Evolutionary conservation across 2,113 vertebrate genomes (phyloP).

Genomic region (Strix uralensis): DNA sequence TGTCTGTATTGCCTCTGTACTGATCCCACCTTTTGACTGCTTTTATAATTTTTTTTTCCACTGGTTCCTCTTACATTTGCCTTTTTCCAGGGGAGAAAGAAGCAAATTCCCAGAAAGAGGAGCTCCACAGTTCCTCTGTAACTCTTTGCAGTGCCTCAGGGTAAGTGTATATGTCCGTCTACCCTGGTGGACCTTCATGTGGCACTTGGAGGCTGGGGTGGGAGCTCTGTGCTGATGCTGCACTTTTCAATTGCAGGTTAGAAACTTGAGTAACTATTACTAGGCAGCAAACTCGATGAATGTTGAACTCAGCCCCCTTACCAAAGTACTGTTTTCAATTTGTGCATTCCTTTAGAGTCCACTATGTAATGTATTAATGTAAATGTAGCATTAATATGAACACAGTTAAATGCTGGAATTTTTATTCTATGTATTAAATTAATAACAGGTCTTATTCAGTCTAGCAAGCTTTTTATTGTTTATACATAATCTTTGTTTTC

Average conservation of each 20-base stretch:
- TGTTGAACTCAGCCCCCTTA: not conserved
- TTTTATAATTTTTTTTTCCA: not conserved
- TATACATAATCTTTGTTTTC: not conserved
- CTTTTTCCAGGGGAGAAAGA: not conserved
- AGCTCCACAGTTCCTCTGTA: not conserved
- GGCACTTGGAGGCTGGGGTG: not conserved
- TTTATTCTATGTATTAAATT: slow-evolving; percentile 1
- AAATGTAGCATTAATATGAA: not conserved
- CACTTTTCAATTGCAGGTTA: not conserved
- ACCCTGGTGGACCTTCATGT: not conserved
- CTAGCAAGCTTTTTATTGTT: not conserved
- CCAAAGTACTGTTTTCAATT: not conserved
- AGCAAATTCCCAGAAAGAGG: not conserved
- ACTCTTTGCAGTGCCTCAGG: not conserved
- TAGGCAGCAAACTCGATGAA: not conserved
- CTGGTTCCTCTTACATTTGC: not conserved
- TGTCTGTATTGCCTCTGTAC: not conserved
- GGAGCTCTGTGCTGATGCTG: not conserved
- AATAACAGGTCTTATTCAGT: not conserved
- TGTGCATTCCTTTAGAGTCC: not conserved
- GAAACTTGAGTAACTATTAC: not conserved
- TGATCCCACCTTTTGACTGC: not conserved
- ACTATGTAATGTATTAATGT: not conserved
- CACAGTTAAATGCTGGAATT: slow-evolving; percentile 11
- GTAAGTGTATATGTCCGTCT: fast-evolving